phyloP scores from a whole-genome alignment of 2,797 vertebrate species.

The Tiaroga cobitis region DNA sequence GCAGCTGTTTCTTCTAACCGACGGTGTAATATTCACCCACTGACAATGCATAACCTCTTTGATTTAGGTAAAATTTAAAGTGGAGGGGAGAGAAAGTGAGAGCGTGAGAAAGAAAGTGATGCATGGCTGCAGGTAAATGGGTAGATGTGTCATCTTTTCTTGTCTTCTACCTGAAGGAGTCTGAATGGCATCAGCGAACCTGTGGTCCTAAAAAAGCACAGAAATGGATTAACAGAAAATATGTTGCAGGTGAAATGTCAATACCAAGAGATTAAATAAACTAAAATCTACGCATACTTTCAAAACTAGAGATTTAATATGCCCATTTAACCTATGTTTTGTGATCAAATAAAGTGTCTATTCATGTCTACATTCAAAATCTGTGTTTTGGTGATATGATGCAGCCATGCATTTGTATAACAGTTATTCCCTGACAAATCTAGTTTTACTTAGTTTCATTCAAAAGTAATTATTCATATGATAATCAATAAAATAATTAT shows the following conservation, averaged over 20 bases:
- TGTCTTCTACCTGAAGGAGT: neutral
- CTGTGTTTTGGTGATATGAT: neutral
- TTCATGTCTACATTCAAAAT: neutral
- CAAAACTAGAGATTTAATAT: neutral
- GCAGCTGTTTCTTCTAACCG: conserved; percentile 76
- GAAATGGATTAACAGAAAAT: neutral
- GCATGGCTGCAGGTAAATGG: conserved; percentile 72
- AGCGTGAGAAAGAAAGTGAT: conserved; percentile 52
- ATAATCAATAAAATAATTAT: neutral
- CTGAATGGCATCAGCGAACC: neutral
- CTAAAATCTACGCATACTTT: neutral
- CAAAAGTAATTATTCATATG: neutral
- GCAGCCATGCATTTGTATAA: neutral
- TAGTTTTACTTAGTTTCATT: neutral
- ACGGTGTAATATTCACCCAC: conserved; percentile 71
- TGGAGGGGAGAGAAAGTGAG: conserved; percentile 39
- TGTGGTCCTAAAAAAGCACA: neutral
- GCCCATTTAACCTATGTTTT: neutral
- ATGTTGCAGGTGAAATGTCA: neutral
- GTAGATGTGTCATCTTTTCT: conserved; percentile 60
- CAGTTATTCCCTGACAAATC: neutral
- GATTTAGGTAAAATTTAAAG: conserved; percentile 71
- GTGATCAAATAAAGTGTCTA: neutral
- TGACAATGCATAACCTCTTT: conserved; percentile 71
- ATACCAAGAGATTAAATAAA: neutral